Conservation (phyloP, 2,888 invertebrate species). For the Epirrita christyi region DNA sequence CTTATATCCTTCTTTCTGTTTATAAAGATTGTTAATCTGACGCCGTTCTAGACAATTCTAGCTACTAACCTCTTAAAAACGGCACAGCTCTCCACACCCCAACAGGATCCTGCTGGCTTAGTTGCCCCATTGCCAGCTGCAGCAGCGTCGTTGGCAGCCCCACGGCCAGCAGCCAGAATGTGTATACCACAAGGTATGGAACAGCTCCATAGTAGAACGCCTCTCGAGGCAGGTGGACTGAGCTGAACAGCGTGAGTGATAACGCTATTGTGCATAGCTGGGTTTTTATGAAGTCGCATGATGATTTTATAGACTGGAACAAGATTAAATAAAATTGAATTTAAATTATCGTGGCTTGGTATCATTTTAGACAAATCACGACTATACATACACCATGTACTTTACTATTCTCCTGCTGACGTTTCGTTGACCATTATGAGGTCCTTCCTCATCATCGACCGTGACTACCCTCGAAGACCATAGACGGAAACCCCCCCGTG, state of each 20-base stretch:
- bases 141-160: slow-evolving; percentile 85
- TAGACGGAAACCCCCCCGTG: too few relatives aligned
- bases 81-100: slow-evolving; percentile 88
- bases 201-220: slow-evolving; percentile 86
- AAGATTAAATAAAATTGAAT: background rate
- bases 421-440: too few relatives aligned
- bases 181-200: slow-evolving; percentile 86
- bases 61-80: slow-evolving; percentile 84
- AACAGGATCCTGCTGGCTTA: slow-evolving; percentile 87
- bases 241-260: slow-evolving; percentile 85
- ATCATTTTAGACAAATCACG: too few relatives aligned
- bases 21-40: background rate
- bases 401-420: too few relatives aligned
- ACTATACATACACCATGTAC: too few relatives aligned
- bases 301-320: slow-evolving; percentile 71
- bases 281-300: slow-evolving; percentile 67
- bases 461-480: too few relatives aligned
- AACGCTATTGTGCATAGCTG: slow-evolving; percentile 85
- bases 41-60: background rate
- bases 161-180: slow-evolving; percentile 82
- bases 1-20: background rate
- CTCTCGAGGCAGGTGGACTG: slow-evolving; percentile 85
- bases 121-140: slow-evolving; percentile 87
- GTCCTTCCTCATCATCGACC: too few relatives aligned
- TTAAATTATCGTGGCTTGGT: too few relatives aligned